A percentile compares a stretch with the other conserved stretches of the same genome.
These are phyloP conservation scores for Anabacerthia variegaticeps DNA, from an alignment of 2,797 vertebrate species.

Conservation along the genomic window DNA sequence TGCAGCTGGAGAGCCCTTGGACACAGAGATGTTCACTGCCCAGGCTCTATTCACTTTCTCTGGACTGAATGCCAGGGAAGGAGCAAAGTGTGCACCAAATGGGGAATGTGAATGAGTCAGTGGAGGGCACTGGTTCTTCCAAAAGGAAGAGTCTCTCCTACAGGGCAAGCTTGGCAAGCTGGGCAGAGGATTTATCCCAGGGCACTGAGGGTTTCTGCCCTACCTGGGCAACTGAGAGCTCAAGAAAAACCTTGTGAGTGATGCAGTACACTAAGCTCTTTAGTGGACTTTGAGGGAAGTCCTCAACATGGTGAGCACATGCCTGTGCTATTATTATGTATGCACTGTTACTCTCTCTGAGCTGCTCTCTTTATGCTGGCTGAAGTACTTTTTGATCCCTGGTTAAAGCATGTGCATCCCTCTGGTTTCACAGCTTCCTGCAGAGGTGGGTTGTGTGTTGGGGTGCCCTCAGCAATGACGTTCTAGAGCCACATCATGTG, in stretches of 20 bases:
- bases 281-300: background rate
- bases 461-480: background rate
- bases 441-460: accelerated
- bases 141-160: background rate
- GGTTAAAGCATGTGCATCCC: background rate
- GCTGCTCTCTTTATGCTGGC: background rate
- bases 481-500: background rate
- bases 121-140: background rate
- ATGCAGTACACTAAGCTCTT: background rate
- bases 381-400: background rate
- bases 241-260: background rate
- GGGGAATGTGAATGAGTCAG: background rate
- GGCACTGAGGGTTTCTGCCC: background rate
- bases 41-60: background rate
- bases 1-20: background rate
- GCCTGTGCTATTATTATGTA: background rate
- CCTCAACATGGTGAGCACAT: background rate
- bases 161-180: background rate
- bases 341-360: background rate
- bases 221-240: background rate
- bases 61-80: background rate
- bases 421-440: background rate
- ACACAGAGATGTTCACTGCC: background rate
- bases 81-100: background rate
- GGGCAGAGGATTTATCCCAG: background rate